A percentile compares a stretch with the other conserved stretches of the same genome.
phyloP scores from a whole-genome alignment of 2,888 invertebrate species.

The Miltochrista miniata region DNA sequence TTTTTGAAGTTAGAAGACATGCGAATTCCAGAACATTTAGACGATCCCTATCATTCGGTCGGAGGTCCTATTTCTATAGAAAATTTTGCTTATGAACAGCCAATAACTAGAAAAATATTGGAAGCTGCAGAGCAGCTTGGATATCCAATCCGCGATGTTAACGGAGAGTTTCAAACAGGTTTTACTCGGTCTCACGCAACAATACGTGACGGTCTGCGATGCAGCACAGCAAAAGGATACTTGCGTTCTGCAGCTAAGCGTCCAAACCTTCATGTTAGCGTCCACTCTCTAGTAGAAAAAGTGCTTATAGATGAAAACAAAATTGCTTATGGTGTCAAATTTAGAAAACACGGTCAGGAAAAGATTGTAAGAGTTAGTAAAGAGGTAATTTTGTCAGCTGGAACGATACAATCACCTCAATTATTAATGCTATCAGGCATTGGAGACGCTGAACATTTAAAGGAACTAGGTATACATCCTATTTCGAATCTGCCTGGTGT shows the following conservation, averaged over 20 bases:
- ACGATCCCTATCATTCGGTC: slow-evolving; percentile 86
- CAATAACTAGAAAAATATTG: slow-evolving; percentile 87
- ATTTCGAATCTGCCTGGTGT: slow-evolving; percentile 87
- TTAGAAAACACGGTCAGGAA: slow-evolving; percentile 82
- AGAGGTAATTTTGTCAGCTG: slow-evolving; percentile 94
- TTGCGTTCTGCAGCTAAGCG: slow-evolving; percentile 86
- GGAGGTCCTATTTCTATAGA: slow-evolving; percentile 91
- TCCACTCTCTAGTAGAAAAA: slow-evolving; percentile 87
- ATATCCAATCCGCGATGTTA: slow-evolving; percentile 88
- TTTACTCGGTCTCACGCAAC: slow-evolving; percentile 91
- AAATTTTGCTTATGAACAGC: slow-evolving; percentile 87
- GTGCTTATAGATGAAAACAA: slow-evolving; percentile 86
- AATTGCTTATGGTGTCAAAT: slow-evolving; percentile 86
- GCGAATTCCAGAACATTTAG: slow-evolving; percentile 83
- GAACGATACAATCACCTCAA: slow-evolving; percentile 93
- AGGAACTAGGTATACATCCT: slow-evolving; percentile 84
- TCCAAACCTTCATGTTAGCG: slow-evolving; percentile 88
- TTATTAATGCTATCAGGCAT: slow-evolving; percentile 94
- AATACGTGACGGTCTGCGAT: slow-evolving; percentile 89
- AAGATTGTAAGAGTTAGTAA: slow-evolving; percentile 85
- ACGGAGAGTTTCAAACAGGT: slow-evolving; percentile 91
- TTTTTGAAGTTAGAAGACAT: slow-evolving; percentile 93
- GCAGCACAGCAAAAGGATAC: slow-evolving; percentile 93
- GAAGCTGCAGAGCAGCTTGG: slow-evolving; percentile 88
- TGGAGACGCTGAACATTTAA: slow-evolving; percentile 86